These are phyloP conservation scores for Struthio camelus DNA, from an alignment of 2,113 vertebrate species.

Conservation along the genomic window DNA sequence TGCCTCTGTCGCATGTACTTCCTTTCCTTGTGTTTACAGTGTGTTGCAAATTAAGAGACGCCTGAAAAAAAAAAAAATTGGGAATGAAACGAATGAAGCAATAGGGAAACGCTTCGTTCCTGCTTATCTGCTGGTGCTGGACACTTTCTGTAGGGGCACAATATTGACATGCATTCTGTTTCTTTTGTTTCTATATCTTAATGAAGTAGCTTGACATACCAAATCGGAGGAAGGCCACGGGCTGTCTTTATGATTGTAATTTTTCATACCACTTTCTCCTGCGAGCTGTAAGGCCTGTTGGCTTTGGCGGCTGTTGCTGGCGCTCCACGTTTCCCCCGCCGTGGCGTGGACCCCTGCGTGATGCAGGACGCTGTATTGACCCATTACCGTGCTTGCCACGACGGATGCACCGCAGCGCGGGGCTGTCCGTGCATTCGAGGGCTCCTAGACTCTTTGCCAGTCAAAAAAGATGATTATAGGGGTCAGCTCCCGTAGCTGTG, in stretches of 20 bases:
- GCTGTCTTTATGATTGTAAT: not conserved
- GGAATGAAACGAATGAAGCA: not conserved
- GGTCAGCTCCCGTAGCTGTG: rapidly evolving
- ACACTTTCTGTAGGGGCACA: not conserved
- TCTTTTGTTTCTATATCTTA: not conserved
- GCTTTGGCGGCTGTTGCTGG: not conserved
- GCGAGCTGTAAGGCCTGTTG: not conserved
- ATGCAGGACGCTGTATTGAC: no score
- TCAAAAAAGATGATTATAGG: not conserved
- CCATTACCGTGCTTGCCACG: not conserved
- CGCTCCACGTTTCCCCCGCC: not conserved
- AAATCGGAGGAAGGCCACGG: not conserved
- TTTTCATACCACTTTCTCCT: not conserved
- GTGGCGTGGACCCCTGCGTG: not conserved
- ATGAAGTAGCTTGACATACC: not conserved
- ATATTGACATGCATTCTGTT: not conserved
- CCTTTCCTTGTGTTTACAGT: constrained; percentile 77
- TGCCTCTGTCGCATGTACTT: constrained; percentile 58
- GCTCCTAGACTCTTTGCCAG: not conserved
- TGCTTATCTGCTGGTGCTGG: constrained; percentile 64
- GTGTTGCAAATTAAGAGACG: constrained; percentile 45
- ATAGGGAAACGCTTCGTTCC: constrained; percentile 1
- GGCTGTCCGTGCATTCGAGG: not conserved
- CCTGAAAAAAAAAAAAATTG: not conserved
- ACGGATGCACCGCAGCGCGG: not conserved